These are phyloP conservation scores for Cynopterus sphinx DNA, from an alignment of 2,797 vertebrate genomes.

Conservation along the genomic window DNA sequence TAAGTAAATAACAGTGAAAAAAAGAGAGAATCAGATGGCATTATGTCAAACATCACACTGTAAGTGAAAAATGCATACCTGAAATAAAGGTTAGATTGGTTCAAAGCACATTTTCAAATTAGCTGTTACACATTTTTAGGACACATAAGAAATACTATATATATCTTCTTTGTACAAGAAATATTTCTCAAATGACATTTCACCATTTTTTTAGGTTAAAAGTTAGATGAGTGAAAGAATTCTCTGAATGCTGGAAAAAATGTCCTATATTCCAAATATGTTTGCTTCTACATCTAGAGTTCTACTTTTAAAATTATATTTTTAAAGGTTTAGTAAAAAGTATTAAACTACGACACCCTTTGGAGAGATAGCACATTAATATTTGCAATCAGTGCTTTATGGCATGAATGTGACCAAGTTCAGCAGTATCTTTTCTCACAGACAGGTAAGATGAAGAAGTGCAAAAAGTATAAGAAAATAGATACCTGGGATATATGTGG, in stretches of 20 bases:
- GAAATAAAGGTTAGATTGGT: background rate
- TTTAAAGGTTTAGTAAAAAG: background rate
- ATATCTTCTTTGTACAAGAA: background rate
- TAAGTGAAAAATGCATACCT: background rate
- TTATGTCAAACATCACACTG: background rate
- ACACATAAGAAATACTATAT: background rate
- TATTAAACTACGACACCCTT: background rate
- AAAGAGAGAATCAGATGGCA: background rate
- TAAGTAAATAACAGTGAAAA: background rate
- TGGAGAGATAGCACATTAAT: background rate
- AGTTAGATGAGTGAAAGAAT: background rate
- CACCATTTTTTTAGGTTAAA: background rate
- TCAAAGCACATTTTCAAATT: background rate
- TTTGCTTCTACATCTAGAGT: background rate
- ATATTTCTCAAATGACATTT: background rate
- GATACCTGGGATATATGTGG: background rate
- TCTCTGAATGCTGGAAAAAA: background rate
- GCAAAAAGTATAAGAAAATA: background rate
- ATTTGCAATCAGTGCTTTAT: background rate
- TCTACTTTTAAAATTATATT: background rate
- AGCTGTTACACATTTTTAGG: conserved; percentile 8
- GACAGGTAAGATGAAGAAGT: background rate
- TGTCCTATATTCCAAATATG: background rate
- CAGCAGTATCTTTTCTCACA: background rate
- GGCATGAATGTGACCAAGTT: background rate